These are phyloP conservation scores for Calephelis nemesis DNA, from an alignment of 1,140 invertebrate species.

Conservation along the genomic window DNA sequence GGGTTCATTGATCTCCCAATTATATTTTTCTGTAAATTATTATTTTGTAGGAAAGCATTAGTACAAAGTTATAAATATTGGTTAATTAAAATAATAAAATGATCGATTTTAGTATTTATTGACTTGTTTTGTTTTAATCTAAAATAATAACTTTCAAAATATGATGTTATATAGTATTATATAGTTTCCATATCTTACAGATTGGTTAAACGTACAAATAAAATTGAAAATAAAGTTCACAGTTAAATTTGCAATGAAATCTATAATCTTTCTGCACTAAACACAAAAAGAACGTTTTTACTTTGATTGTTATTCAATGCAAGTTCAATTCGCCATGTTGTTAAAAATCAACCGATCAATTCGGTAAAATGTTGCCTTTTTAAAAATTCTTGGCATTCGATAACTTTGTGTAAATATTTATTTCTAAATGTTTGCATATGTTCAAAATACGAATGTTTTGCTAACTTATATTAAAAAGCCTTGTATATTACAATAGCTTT, in stretches of 20 bases:
- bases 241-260: not conserved
- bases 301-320: slow-evolving; percentile 22
- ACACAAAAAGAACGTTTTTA: slow-evolving; percentile 10
- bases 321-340: slow-evolving; percentile 71
- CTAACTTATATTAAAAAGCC: too few relatives aligned
- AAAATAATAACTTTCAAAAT: slow-evolving; percentile 6
- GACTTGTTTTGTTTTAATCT: not conserved
- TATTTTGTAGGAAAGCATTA: not conserved
- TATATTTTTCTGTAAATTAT: slow-evolving; percentile 7
- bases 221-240: not conserved
- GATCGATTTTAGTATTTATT: not conserved
- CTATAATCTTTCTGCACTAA: not conserved
- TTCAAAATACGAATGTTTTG: too few relatives aligned
- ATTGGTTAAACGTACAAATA: not conserved
- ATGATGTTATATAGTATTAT: not conserved
- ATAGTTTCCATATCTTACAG: not conserved
- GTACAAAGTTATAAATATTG: too few relatives aligned
- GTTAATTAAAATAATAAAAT: not conserved
- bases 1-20: slow-evolving; percentile 33
- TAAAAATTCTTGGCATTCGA: not conserved
- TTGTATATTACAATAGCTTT: too few relatives aligned
- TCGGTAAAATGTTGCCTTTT: slow-evolving; percentile 30
- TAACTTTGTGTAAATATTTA: not conserved
- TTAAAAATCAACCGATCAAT: slow-evolving; percentile 63
- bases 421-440: not conserved